These are phyloP conservation scores for Antedon bifida DNA, from an alignment of 35 echinoderm and acorn worm species.

Conservation along the genomic window DNA sequence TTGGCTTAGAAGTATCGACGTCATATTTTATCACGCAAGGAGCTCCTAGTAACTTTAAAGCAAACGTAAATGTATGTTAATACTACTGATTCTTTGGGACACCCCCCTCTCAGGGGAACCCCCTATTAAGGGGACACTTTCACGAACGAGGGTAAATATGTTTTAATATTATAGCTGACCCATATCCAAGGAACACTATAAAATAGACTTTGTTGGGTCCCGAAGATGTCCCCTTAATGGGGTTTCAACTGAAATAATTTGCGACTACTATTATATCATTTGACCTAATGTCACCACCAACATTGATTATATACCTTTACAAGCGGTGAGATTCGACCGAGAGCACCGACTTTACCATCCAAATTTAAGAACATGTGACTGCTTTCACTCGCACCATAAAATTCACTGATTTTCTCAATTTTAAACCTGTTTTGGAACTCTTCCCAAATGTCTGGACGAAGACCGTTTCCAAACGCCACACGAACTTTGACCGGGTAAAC, in stretches of 20 bases:
- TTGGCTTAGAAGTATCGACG: slow-evolving; percentile 32
- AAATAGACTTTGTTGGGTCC: too few relatives aligned
- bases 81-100: neutral
- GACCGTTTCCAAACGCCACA: slow-evolving; percentile 17
- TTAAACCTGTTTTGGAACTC: slow-evolving; percentile 39
- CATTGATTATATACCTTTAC: slow-evolving; percentile 15
- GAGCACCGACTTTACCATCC: slow-evolving; percentile 42
- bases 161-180: too few relatives aligned
- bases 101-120: neutral
- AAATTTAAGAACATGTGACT: slow-evolving; percentile 22
- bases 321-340: slow-evolving; percentile 28
- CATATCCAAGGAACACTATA: too few relatives aligned
- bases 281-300: too few relatives aligned
- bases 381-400: slow-evolving; percentile 44
- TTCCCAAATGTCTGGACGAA: slow-evolving; percentile 40
- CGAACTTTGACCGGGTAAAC: slow-evolving; percentile 12
- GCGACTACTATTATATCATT: too few relatives aligned
- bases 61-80: neutral
- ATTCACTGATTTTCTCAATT: slow-evolving; percentile 23
- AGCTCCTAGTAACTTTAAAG: slow-evolving; percentile 7
- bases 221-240: neutral
- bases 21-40: slow-evolving; percentile 39
- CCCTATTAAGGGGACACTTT: neutral
- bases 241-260: too few relatives aligned
- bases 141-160: neutral